Evolutionary conservation across 2,888 invertebrate genomes (phyloP).

Genomic region (Coremacera marginata): DNA sequence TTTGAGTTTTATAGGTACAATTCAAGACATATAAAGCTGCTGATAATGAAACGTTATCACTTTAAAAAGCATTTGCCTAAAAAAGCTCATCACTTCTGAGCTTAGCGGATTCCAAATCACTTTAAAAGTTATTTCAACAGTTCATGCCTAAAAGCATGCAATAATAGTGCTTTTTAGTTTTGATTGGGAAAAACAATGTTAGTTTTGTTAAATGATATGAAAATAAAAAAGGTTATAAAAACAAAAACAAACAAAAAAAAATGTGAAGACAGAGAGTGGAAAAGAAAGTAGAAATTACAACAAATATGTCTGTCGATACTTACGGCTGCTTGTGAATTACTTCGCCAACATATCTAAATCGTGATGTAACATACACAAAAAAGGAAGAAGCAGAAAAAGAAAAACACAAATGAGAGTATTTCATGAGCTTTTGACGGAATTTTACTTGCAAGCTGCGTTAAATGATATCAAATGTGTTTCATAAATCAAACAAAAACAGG

Average conservation of each 20-base stretch:
- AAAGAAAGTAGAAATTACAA: neutral
- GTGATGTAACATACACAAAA: constrained; percentile 38
- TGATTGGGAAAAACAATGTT: neutral
- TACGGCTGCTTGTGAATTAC: constrained; percentile 81
- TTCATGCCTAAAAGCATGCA: neutral
- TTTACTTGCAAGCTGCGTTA: constrained; percentile 33
- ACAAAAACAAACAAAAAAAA: neutral
- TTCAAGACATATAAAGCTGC: too few species aligned
- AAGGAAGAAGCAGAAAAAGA: constrained; percentile 31
- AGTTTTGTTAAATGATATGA: neutral
- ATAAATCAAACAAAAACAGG: too few species aligned
- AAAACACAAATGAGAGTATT: constrained; percentile 34
- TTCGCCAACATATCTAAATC: constrained; percentile 76
- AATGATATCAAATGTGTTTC: neutral
- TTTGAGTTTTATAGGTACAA: too few species aligned
- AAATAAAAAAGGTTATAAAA: too few species aligned
- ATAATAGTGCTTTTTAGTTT: neutral
- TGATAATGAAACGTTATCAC: too few species aligned
- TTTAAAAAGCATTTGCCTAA: too few species aligned
- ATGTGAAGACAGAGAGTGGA: neutral
- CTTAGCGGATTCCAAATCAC: neutral
- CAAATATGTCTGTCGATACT: constrained; percentile 67
- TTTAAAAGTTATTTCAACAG: neutral
- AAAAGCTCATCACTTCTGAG: too few species aligned
- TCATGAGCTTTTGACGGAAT: constrained; percentile 25